Evolutionary conservation across 2,888 invertebrate genomes (phyloP).

Genomic region (Schizotus pectinicornis): DNA sequence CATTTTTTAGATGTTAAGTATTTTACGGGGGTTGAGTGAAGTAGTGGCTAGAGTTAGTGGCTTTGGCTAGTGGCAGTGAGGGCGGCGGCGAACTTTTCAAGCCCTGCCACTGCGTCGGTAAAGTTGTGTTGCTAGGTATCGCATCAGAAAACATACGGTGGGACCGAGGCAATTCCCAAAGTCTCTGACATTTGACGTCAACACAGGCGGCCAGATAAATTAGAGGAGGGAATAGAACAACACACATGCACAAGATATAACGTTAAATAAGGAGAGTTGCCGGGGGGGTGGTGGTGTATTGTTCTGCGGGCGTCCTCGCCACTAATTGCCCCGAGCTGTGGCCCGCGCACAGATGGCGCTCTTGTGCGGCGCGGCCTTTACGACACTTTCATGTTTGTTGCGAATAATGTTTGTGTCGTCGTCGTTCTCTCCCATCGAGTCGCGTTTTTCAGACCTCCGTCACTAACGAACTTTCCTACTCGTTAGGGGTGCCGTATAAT

Average conservation of each 20-base stretch:
- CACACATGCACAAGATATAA: slow-evolving; percentile 21
- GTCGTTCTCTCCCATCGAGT: slow-evolving; percentile 20
- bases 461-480: slow-evolving; percentile 38
- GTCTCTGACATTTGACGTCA: slow-evolving; percentile 52
- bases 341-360: slow-evolving; percentile 42
- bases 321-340: slow-evolving; percentile 44
- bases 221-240: slow-evolving; percentile 49
- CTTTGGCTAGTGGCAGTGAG: neutral
- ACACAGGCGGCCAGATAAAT: slow-evolving; percentile 53
- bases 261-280: slow-evolving; percentile 29
- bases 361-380: slow-evolving; percentile 34
- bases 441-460: slow-evolving; percentile 34
- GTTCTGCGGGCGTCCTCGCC: slow-evolving; percentile 42
- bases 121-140: slow-evolving; percentile 30
- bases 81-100: neutral
- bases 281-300: slow-evolving; percentile 31
- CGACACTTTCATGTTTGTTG: slow-evolving; percentile 44
- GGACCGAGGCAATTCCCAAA: slow-evolving; percentile 54
- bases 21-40: too few species aligned
- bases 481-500: slow-evolving; percentile 28
- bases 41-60: too few species aligned
- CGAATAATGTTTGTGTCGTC: slow-evolving; percentile 34
- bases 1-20: too few species aligned
- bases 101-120: neutral
- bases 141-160: slow-evolving; percentile 57